Evolutionary conservation across 2,113 vertebrate genomes (phyloP), one percentile per base, ranked within the genome.

Genomic region (Microtus montanus): DNA sequence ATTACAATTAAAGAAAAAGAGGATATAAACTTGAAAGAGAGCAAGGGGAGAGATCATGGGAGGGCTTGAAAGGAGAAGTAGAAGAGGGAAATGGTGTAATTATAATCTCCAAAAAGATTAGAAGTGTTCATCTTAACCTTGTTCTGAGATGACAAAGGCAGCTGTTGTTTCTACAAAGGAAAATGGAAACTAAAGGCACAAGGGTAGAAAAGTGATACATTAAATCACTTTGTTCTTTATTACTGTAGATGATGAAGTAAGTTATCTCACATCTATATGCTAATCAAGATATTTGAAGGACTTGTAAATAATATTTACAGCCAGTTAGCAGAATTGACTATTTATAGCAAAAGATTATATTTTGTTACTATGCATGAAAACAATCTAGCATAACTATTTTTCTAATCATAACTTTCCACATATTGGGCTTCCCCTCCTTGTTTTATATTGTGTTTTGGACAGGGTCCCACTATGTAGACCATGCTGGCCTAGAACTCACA

Each of bases 351-450:
- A 77, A 41, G n/a, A 9, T 11, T 64, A 58, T 61, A 7, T 88
- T 96, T 61, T 83, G 24, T 83, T 61, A 83, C 61, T 66, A 15
- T 85, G 52, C 38, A 85, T 30, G 33, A 93, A 87, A 95, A 89
- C 87, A 79, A 94, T 68, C 35, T n/a, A 83, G 87, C 20, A 79
- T 61, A 91, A 77, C 64, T 82, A 58, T 88, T 93, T 64, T 95
- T 91, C 89, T 90, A 96, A 90, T 54, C 33, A 87, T n/a, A 92
- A 85, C 5, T 80, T 70, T 88, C 33, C 54, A 91, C 3, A 77
- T 75, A 13, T 77, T 78, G 35, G 75, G 73, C 41, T n/a, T 44
- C 41, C 44, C 28, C 26, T 1, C 6, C 49, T 49, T 49, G 13
- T 28, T 78, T 83, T 83, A 3, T 41, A 63, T 26, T n/a, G 28